Evolutionary conservation across 2,888 invertebrate genomes (phyloP), one percentile per base, ranked within the genome.

Genomic region (Drosophila percnosoma): DNA sequence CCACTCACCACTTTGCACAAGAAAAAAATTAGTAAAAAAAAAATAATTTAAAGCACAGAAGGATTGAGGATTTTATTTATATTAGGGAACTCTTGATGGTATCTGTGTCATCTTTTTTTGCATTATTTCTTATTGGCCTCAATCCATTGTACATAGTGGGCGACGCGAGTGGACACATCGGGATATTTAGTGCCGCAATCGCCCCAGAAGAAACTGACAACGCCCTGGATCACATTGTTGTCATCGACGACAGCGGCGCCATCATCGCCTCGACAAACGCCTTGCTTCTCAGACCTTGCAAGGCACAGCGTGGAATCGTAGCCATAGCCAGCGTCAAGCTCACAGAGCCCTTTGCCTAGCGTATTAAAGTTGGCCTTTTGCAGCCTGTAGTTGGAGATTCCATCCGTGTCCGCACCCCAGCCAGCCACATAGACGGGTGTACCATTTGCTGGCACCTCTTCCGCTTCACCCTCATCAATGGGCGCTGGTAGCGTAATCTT

Each of bases 191-290:
- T 91, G 58, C 91, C 93, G 60, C 93, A 91, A 68, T 84, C 80
- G 48, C 91, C 91, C 59, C 90, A 91, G 45, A 74, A 69, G 66
- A 91, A 90, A 67, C 92, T 92, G 40, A 83, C 82, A 13, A 90
- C 54, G 34, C 90, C 92, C 2, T 91, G 79, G 24, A 92, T 59
- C 59, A 80, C 75, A 0, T 76, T 66, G 0, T 80, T 29, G 15
- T 87, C 90, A 2, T 82, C 80, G 13, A 92, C 84, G 40, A 91
- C 88, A n/a, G 88, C 84, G 10, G 87, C 87, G 10, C 93, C 93
- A 38, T 88, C 89, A 73, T 93, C 93, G 2, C 92, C 92, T 29
- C 85, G 84, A 53, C 91, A 92, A 24, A 90, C 84, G 27, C 93
- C 93, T 68, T 89, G 77, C 8, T 87, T 77, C 27, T 71, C 80